Percentiles rank a stretch among this genome's conserved stretches.
Evolutionary conservation across 2,797 vertebrate species (phyloP).

Genomic region (Notoglanidium macrostoma): DNA sequence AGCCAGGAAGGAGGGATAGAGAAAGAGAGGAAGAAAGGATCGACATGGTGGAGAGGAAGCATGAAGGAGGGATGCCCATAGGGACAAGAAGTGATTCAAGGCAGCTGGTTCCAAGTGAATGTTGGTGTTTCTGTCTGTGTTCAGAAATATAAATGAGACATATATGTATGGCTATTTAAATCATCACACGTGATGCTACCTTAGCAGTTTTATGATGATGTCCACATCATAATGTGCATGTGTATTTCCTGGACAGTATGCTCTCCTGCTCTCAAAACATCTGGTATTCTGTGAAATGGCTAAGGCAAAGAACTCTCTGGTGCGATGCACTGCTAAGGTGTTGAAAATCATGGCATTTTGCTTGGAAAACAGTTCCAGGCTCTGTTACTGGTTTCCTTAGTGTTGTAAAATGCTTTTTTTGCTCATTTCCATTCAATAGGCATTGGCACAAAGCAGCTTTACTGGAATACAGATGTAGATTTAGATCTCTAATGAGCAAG

Average conservation of each 20-base stretch:
- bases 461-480: neutral
- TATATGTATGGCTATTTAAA: neutral
- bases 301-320: slow-evolving; percentile 60
- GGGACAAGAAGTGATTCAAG: slow-evolving; percentile 52
- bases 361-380: slow-evolving; percentile 72
- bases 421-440: neutral
- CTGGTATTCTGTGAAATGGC: neutral
- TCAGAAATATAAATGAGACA: neutral
- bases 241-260: neutral
- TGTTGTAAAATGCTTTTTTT: neutral
- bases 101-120: slow-evolving; percentile 51
- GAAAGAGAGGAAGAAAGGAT: slow-evolving; percentile 25
- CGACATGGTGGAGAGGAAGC: slow-evolving; percentile 36
- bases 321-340: neutral
- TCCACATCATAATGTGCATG: neutral
- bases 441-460: neutral
- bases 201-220: slow-evolving; percentile 13
- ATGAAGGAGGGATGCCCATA: slow-evolving; percentile 42
- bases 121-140: slow-evolving; percentile 13
- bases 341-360: slow-evolving; percentile 70
- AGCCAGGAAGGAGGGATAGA: slow-evolving; percentile 34
- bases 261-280: slow-evolving; percentile 7
- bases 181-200: neutral
- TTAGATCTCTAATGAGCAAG: neutral
- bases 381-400: neutral